Percentiles rank a stretch among this genome's conserved stretches.
Conservation (phyloP, 2,797 vertebrate genomes). For the Periparus ater region DNA sequence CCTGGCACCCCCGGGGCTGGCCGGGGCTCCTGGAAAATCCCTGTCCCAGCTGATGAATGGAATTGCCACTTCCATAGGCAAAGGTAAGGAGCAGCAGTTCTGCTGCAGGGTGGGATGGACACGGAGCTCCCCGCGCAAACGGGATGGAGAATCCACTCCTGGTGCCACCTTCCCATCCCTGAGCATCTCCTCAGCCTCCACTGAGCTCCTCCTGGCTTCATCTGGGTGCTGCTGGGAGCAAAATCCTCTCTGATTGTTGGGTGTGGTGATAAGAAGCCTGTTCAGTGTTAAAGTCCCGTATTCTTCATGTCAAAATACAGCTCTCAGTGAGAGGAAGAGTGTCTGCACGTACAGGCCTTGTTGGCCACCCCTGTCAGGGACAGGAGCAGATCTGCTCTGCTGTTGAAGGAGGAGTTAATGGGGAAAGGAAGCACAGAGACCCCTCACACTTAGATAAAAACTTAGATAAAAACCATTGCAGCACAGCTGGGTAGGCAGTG, state of each 20-base stretch:
- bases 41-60: slow-evolving; percentile 90
- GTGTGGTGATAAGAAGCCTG: not conserved
- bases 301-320: not conserved
- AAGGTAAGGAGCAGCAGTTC: slow-evolving; percentile 78
- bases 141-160: too few relatives aligned
- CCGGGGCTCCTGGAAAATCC: slow-evolving; percentile 84
- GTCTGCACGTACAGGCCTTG: not conserved
- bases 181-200: too few relatives aligned
- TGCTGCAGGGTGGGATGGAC: too few relatives aligned
- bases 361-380: not conserved
- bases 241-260: not conserved
- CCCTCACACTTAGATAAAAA: not conserved
- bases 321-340: not conserved
- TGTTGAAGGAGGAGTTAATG: not conserved
- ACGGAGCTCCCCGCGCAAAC: too few relatives aligned
- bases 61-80: slow-evolving; percentile 85
- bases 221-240: not conserved
- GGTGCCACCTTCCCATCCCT: not conserved
- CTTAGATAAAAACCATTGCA: not conserved
- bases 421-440: not conserved
- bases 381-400: not conserved
- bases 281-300: not conserved
- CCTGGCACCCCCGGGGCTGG: slow-evolving; percentile 75
- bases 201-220: not conserved
- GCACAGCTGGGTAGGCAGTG: not conserved